Conservation (phyloP, 2,113 vertebrate species). For the Proterorhinus semilunaris region DNA sequence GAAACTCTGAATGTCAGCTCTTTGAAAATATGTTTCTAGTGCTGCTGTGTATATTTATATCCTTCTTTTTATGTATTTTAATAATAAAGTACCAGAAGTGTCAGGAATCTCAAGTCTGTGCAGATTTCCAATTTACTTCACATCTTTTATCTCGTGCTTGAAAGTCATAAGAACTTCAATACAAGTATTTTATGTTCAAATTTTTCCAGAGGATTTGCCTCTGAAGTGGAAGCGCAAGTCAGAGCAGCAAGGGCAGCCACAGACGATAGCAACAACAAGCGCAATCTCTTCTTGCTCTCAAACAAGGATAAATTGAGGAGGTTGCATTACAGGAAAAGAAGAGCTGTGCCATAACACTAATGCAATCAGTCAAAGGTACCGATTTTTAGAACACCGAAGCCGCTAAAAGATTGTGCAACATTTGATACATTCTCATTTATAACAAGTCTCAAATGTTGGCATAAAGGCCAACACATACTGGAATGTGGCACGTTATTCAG, state of each 20-base stretch:
- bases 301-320: background rate
- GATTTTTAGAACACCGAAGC: too few species aligned
- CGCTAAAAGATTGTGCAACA: too few species aligned
- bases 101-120: background rate
- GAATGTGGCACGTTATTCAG: too few species aligned
- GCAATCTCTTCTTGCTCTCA: background rate
- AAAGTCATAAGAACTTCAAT: background rate
- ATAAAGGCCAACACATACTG: too few species aligned
- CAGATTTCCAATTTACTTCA: slow-evolving; percentile 1
- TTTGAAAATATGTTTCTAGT: slow-evolving; percentile 3
- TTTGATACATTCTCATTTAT: too few species aligned
- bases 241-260: background rate
- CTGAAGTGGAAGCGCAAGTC: background rate
- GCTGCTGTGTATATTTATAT: slow-evolving; percentile 7
- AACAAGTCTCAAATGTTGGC: too few species aligned
- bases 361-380: too few species aligned
- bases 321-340: background rate
- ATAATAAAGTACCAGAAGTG: slow-evolving; percentile 5
- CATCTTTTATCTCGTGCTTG: slow-evolving; percentile 4
- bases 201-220: background rate
- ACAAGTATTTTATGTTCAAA: background rate
- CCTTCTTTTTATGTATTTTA: slow-evolving; percentile 7
- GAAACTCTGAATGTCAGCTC: slow-evolving; percentile 3
- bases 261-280: background rate
- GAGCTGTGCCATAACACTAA: too few species aligned